Evolutionary conservation across 2,888 invertebrate genomes (phyloP), one percentile per base, ranked within the genome.

Genomic region (Plebejus melissa): DNA sequence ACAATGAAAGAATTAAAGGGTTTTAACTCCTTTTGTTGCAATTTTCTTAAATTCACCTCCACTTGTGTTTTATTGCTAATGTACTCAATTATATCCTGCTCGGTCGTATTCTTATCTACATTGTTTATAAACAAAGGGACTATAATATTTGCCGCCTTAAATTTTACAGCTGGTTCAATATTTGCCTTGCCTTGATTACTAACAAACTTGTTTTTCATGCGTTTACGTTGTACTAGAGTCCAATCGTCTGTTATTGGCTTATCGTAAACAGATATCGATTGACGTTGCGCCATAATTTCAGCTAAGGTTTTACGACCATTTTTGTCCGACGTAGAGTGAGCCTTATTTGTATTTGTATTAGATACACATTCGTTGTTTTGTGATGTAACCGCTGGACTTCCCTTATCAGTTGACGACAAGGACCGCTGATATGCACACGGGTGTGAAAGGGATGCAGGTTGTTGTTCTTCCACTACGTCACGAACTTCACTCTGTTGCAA

Each of bases 71-170:
- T 57, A 57, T 57, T 5, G 16, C 57, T 28, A 4, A 74, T 57
- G 28, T 74, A 74, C 7, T 13, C n/a, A 57, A 74, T 54, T n/a
- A 74, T 74, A 54, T 74, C 57, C 11, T 57, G 32, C 16, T 46
- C 46, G 46, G 46, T 46, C 46, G 46, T 46, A 46, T 7, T 58
- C 36, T 36, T 57, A 74, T 36, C n/a, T 28, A 74, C 57, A 57
- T 74, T 74, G 4, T 57, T 57, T 4, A 74, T 74, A 74, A 74
- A 74, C 36, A 74, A 57, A 32, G 74, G 74, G 4, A 74, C 11
- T 36, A 28, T 36, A 7, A 13, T 74, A 6, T 50, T 36, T 13
- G 74, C 57, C 32, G 74, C 74, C 6, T 54, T 54, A 32, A 57
- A 74, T 13, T 57, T 74, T 32, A 7, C 16, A 57, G 57, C n/a